Conservation (phyloP, 2,113 vertebrate species). For the Brachirus orientalis region DNA sequence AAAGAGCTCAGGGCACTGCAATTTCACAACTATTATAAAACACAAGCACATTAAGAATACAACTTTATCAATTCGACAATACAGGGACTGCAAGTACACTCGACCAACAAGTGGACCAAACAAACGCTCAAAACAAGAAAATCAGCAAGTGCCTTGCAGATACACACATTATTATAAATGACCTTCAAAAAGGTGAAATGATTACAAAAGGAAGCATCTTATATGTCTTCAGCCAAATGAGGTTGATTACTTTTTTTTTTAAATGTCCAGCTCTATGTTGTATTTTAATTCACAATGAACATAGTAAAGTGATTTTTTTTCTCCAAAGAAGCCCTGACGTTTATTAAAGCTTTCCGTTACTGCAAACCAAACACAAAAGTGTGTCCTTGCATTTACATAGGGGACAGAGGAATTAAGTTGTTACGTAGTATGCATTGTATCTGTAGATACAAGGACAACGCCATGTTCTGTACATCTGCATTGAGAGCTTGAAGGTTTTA, state of each 20-base stretch:
- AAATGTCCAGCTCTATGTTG: neutral
- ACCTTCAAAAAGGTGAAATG: no score
- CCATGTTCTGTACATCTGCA: neutral
- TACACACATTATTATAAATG: neutral
- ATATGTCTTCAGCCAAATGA: neutral
- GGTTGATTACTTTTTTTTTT: neutral
- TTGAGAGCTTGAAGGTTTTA: neutral
- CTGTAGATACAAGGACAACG: neutral
- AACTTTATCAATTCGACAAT: neutral
- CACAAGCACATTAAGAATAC: neutral
- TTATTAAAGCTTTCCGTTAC: neutral
- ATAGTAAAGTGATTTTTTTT: neutral
- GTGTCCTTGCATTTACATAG: constrained; percentile 9
- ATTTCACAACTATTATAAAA: no score
- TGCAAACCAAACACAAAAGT: neutral
- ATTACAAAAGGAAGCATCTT: no score
- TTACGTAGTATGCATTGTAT: neutral
- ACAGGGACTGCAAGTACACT: neutral
- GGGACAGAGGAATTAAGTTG: constrained; percentile 8
- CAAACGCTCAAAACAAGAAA: neutral
- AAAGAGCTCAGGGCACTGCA: no score
- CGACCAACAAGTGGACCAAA: no score
- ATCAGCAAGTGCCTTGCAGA: neutral
- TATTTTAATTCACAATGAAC: neutral
- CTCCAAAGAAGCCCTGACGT: neutral